A percentile compares a stretch with the other conserved stretches of the same genome.
phyloP scores from a whole-genome alignment of 2,113 vertebrate genomes.

The Actenoides hombroni region DNA sequence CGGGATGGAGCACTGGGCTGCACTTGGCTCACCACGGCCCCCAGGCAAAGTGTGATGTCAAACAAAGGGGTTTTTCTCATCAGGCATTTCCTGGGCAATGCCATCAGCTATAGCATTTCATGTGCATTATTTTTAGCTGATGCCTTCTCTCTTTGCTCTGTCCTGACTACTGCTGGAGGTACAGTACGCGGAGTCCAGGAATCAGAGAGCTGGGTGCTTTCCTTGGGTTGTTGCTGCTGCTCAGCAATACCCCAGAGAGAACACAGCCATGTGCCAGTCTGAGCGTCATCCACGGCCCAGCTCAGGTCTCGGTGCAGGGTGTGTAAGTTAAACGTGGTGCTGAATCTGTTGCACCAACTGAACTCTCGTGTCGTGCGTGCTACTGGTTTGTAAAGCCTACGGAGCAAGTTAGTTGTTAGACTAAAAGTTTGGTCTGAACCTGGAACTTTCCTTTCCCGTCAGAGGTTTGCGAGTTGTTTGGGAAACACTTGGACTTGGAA shows the following conservation, averaged over 20 bases:
- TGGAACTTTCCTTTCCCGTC: background rate
- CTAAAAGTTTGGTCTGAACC: background rate
- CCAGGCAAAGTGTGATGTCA: background rate
- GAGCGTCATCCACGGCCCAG: too few species aligned
- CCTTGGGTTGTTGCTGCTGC: background rate
- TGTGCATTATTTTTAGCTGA: slow-evolving; percentile 20
- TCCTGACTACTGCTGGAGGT: background rate
- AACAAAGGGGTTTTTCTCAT: background rate
- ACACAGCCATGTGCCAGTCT: background rate
- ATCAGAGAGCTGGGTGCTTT: background rate
- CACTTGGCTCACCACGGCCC: background rate
- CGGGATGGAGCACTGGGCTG: background rate
- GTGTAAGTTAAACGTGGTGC: rapidly evolving
- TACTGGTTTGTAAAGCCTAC: background rate
- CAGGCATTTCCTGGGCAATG: background rate
- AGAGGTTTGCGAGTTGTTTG: background rate
- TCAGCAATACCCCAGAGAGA: background rate
- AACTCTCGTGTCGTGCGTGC: rapidly evolving
- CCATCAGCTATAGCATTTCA: background rate
- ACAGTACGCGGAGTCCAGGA: background rate
- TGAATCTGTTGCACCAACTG: rapidly evolving
- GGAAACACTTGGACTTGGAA: background rate
- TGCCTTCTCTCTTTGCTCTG: background rate
- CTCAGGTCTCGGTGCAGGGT: rapidly evolving
- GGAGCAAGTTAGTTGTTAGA: background rate